A percentile compares a stretch with the other conserved stretches of the same genome.
phyloP scores from a whole-genome alignment of 2,797 vertebrate species.

The Karalla daura region DNA sequence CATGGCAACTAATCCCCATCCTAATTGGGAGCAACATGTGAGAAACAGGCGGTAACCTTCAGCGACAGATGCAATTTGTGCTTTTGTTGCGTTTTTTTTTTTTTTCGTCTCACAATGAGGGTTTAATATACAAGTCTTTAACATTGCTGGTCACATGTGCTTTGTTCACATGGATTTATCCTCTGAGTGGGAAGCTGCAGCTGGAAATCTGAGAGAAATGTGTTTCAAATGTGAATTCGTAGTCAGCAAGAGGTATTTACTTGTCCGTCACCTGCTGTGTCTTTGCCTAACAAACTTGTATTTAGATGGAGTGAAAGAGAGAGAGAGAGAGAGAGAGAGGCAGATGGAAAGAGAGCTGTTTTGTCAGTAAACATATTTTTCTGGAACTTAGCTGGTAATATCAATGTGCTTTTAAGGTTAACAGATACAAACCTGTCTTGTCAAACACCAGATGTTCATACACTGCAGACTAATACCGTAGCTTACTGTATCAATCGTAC shows the following conservation, averaged over 20 bases:
- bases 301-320: slow-evolving; percentile 23
- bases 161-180: slow-evolving; percentile 24
- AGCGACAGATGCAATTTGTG: slow-evolving; percentile 21
- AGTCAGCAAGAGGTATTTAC: slow-evolving; percentile 1
- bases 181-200: neutral
- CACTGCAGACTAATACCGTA: slow-evolving; percentile 21
- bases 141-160: slow-evolving; percentile 30
- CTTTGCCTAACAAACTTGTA: slow-evolving; percentile 13
- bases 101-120: too few relatives aligned
- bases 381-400: slow-evolving; percentile 9
- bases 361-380: slow-evolving; percentile 20
- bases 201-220: neutral
- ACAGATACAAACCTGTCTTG: slow-evolving; percentile 37
- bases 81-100: neutral
- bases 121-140: too few relatives aligned
- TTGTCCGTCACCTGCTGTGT: slow-evolving; percentile 1
- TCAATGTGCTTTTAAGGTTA: slow-evolving; percentile 29
- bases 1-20: slow-evolving; percentile 65
- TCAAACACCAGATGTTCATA: slow-evolving; percentile 55
- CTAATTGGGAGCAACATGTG: slow-evolving; percentile 56
- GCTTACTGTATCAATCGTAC: slow-evolving; percentile 41
- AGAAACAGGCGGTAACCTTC: slow-evolving; percentile 35
- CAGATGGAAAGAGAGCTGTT: slow-evolving; percentile 19
- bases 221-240: slow-evolving; percentile 11
- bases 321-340: slow-evolving; percentile 24